phyloP scores from a whole-genome alignment of 2,888 invertebrate genomes.

The Acanthosepion lycidas region DNA sequence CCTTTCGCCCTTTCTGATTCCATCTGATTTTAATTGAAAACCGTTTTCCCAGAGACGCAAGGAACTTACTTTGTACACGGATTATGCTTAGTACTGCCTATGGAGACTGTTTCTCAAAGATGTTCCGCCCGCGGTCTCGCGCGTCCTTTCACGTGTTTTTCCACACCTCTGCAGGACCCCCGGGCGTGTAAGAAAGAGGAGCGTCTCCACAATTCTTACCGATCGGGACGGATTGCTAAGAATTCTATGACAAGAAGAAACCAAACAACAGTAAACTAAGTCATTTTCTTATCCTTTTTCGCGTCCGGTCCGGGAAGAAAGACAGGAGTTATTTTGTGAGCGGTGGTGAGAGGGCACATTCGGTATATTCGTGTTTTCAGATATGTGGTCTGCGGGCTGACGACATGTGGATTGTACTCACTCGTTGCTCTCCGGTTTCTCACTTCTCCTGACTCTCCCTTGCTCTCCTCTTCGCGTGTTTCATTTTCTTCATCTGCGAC shows the following conservation, averaged over 20 bases:
- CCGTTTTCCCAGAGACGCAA: background rate
- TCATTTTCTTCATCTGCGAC: background rate
- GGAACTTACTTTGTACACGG: background rate
- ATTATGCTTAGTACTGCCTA: background rate
- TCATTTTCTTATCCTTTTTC: background rate
- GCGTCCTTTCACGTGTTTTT: background rate
- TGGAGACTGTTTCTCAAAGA: background rate
- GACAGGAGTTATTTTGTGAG: background rate
- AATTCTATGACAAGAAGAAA: background rate
- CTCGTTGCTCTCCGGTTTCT: background rate
- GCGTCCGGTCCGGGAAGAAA: conserved; percentile 6
- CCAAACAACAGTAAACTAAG: background rate
- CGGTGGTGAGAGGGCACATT: background rate
- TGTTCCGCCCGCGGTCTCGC: background rate
- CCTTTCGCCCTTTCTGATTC: background rate
- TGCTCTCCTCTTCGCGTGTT: background rate
- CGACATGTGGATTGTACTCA: background rate
- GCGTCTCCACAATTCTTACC: conserved; percentile 18
- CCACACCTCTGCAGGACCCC: background rate
- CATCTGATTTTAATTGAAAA: background rate
- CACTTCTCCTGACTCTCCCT: background rate
- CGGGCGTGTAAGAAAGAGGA: background rate
- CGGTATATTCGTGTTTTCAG: background rate
- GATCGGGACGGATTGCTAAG: background rate
- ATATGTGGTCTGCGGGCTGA: conserved; percentile 18